Base-by-base conservation (phyloP, 2,797 vertebrate species). In the Gobio occitaniae region DNA sequence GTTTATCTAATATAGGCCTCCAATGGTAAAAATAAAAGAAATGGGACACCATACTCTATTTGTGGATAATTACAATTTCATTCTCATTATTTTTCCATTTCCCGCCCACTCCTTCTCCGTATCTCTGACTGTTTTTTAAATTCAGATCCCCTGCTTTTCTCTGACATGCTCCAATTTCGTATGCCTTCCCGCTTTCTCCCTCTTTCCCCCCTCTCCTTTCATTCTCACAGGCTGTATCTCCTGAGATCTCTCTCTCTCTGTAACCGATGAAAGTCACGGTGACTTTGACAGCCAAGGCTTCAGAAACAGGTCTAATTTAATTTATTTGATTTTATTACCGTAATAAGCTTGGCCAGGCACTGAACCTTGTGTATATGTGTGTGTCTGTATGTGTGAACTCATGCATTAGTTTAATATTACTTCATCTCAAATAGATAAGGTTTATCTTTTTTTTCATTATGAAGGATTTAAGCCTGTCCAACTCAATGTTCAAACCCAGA, bases 261-360 rank as follows among this genome's bases (percentile, higher is more conserved):
- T 44, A 74, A 56, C 65, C 48, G 68, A 75, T 86, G 63, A 82
- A 89, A 91, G 87, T 90, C 86, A 87, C 74, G 0, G 63, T 88
- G 88, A 90, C 85, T 87, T 88, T 89, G 84, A 80, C 82, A 56
- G 71, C 65, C 32, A 29, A 17, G 71, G 81, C 80, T 79, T 84
- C 69, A 54, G 84, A 88, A 83, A 87, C 86, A 15, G 10, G 32
- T 69, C 83, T 89, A 86, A 89, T 86, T 90, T 88, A n/a, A 88
- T 90, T 87, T 76, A 85, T 90, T 85, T 84, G 77, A 84, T 88
- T 88, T 89, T 86, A 89, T 90, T 86, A 88, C 56, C 3, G 66
- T 86, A 86, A 90, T 88, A 88, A 86, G 85, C 81, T 38, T 54
- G 83, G 65, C 83, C 76, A 78, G 50, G 88, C 85, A 82, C 47